phyloP scores from a whole-genome alignment of 2,113 vertebrate genomes.

The Raja brachyura region DNA sequence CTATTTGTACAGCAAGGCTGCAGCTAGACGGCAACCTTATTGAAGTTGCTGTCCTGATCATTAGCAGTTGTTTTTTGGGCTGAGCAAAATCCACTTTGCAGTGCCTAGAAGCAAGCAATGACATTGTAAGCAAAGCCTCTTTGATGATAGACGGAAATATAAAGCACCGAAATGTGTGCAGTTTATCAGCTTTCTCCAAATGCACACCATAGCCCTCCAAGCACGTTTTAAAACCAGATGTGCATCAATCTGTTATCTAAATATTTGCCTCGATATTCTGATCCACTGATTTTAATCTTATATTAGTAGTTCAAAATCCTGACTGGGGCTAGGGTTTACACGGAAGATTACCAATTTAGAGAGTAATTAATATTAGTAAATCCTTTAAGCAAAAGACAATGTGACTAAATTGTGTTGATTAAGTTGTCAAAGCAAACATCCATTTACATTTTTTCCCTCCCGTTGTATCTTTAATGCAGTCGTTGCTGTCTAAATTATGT shows the following conservation, averaged over 20 bases:
- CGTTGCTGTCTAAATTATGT: neutral
- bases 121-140: neutral
- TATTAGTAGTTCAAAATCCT: neutral
- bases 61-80: neutral
- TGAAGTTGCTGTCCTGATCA: neutral
- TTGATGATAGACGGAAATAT: neutral
- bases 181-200: neutral
- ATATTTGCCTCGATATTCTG: constrained; percentile 20
- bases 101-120: neutral
- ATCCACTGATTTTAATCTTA: constrained; percentile 23
- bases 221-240: neutral
- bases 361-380: constrained; percentile 24
- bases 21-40: neutral
- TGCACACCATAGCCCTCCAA: neutral
- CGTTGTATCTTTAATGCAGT: neutral
- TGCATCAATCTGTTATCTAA: neutral
- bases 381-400: constrained; percentile 26
- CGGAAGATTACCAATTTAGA: neutral
- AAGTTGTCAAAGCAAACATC: constrained; percentile 28
- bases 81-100: neutral
- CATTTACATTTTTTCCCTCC: neutral
- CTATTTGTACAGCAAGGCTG: neutral
- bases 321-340: neutral
- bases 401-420: constrained; percentile 1
- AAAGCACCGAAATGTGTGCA: neutral